These are phyloP conservation scores for Parazoanthus darwini DNA, from an alignment of 92 coral and sea anemone species.

Conservation along the genomic window DNA sequence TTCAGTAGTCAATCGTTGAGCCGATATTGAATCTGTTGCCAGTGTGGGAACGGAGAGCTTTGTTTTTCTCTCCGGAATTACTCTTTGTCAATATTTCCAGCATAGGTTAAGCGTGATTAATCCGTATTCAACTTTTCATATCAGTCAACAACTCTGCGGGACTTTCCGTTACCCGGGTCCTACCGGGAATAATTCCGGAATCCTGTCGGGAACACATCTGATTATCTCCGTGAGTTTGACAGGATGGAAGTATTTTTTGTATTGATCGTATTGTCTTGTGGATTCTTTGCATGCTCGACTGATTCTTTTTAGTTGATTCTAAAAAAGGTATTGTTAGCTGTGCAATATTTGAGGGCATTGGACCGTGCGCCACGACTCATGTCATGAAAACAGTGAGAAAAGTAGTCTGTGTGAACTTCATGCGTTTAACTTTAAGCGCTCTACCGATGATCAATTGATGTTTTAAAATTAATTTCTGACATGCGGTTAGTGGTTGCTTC, in stretches of 20 bases:
- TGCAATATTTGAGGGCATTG: neutral
- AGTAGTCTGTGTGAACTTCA: too few relatives aligned
- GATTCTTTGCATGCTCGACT: neutral
- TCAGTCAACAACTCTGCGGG: constrained; percentile 5
- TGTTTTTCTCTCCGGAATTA: neutral
- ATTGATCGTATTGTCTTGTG: neutral
- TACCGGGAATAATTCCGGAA: neutral
- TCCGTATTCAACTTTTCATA: neutral
- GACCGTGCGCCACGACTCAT: neutral
- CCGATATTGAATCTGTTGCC: neutral
- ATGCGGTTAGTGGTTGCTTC: too few relatives aligned
- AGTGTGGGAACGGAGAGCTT: neutral
- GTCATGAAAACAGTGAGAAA: neutral
- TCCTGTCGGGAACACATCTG: neutral
- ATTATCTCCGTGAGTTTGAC: neutral
- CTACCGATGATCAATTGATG: too few relatives aligned
- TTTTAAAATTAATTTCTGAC: too few relatives aligned
- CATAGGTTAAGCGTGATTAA: neutral
- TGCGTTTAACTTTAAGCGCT: too few relatives aligned
- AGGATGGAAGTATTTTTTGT: neutral
- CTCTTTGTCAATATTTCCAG: neutral
- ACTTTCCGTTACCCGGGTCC: neutral
- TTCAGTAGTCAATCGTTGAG: neutral
- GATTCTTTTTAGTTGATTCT: neutral
- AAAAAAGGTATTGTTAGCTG: neutral